Evolutionary conservation across 2,113 vertebrate species (phyloP), one percentile per base, ranked within the genome.

Genomic region (Hemichromis elongatus): DNA sequence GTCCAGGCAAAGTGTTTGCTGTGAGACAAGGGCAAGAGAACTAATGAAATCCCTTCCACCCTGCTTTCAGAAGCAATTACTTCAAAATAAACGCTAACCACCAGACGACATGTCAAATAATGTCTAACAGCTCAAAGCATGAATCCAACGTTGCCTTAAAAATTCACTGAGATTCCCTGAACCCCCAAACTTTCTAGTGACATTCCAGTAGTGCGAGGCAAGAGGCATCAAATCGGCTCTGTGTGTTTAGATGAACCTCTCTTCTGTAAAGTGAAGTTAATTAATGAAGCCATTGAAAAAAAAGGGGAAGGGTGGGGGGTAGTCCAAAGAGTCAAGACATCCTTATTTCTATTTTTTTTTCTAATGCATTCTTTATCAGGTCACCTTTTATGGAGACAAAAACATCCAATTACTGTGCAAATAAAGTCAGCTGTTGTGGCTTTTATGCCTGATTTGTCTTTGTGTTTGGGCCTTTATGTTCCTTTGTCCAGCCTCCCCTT

Each of bases 321-420:
- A 88, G 33, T 52, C 66, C 75, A 63, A 84, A 82, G 26, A 77
- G 70, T 28, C 13, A 3, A 19, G 28, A 40, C 66, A 80, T 80
- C 85, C 21, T 86, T 90, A 90, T 84, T 91, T 83, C 88, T 85
- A 21, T 77, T 86, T 91, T 75, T 77, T 80, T 81, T 57, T 81
- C 53, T 19, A 57, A 79, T 84, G 79, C 59, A 45, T 91, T 92
- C 86, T 87, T 91, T 80, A 88, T 86, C 87, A 85, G 80, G 42
- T 42, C 50, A 68, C 42, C 84, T 88, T 86, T 53, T 61, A 83
- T 33, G 89, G 63, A 82, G 83, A 91, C 85, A 89, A 92, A 92
- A 93, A 90, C 90, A 91, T 88, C 83, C 90, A 90, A 93, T 95
- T 94, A 92, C 82, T 90, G 59, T 83, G 82, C 81, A 90, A 85